Evolutionary conservation across 2,797 vertebrate species (phyloP).

Genomic region (Brachymystax lenok): DNA sequence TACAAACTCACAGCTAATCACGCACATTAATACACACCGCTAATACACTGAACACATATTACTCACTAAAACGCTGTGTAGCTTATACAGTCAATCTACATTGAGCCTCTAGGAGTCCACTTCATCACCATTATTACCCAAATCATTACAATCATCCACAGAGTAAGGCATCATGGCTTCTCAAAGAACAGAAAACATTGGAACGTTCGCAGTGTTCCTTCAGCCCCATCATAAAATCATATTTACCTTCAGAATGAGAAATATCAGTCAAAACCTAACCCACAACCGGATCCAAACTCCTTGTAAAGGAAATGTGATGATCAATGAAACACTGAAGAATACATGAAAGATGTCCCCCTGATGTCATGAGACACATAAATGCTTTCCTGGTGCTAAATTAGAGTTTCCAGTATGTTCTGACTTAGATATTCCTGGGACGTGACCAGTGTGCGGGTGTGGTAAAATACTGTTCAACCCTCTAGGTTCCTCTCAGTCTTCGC

Average conservation of each 20-base stretch:
- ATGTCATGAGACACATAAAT: too few relatives aligned
- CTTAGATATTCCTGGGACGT: background rate
- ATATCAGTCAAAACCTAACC: background rate
- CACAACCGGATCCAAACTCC: background rate
- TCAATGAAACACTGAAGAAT: background rate
- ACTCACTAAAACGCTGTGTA: background rate
- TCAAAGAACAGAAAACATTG: background rate
- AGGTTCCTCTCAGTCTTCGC: background rate
- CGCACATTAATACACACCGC: background rate
- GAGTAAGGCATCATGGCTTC: background rate
- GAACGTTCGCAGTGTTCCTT: background rate
- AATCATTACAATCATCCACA: background rate
- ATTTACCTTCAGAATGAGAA: background rate
- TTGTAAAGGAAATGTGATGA: background rate
- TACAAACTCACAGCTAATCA: background rate
- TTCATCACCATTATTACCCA: background rate
- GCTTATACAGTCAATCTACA: conserved; percentile 1
- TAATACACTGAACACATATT: background rate
- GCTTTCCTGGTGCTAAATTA: background rate
- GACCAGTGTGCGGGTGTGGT: background rate
- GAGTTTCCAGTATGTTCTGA: background rate
- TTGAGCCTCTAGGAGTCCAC: background rate
- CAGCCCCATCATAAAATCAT: too few relatives aligned
- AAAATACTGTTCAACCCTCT: background rate
- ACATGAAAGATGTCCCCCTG: too few relatives aligned